phyloP scores from a whole-genome alignment of 2,888 invertebrate species.

The Heteromyza rotundicornis region DNA sequence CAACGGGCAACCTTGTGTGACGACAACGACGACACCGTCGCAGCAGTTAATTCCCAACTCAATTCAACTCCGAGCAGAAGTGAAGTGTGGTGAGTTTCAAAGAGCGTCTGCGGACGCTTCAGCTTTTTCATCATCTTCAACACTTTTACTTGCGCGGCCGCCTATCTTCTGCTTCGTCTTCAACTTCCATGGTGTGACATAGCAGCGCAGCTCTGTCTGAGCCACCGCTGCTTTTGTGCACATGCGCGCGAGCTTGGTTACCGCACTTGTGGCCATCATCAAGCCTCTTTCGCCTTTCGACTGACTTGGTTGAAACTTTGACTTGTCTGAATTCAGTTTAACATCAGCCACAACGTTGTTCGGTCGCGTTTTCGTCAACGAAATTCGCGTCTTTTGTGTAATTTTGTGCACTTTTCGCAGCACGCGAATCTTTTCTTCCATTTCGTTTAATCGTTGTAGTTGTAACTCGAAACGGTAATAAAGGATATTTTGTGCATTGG shows the following conservation, averaged over 20 bases:
- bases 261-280: neutral
- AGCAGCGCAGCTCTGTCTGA: no score
- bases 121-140: neutral
- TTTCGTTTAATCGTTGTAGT: constrained; percentile 11
- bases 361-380: constrained; percentile 46
- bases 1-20: neutral
- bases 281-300: constrained; percentile 13
- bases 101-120: neutral
- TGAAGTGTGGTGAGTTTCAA: neutral
- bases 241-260: neutral
- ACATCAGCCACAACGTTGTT: constrained; percentile 47
- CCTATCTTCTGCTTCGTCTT: neutral
- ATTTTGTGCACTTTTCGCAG: neutral
- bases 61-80: neutral
- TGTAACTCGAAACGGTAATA: constrained; percentile 12
- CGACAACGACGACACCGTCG: neutral
- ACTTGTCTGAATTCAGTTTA: constrained; percentile 51
- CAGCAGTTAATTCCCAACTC: neutral
- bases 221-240: no score
- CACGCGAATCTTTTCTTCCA: neutral
- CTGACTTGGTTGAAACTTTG: constrained; percentile 40
- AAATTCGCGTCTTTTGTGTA: constrained; percentile 1
- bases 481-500: neutral
- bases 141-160: constrained; percentile 1
- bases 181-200: neutral